phyloP scores from a whole-genome alignment of 1,140 invertebrate genomes.

The Aphis gossypii region DNA sequence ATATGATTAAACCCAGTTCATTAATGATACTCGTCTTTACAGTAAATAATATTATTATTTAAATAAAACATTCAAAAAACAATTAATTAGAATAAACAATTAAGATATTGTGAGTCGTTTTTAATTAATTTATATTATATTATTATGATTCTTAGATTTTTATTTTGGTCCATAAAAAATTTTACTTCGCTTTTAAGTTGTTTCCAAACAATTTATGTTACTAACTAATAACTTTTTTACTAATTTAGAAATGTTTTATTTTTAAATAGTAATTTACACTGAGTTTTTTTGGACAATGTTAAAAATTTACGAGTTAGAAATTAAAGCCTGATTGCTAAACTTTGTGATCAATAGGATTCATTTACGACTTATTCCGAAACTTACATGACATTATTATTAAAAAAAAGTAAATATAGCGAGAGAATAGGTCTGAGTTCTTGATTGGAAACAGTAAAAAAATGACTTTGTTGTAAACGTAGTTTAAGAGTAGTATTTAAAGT shows the following conservation, averaged over 20 bases:
- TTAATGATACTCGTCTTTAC: background rate
- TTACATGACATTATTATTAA: background rate
- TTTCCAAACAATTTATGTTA: slow-evolving; percentile 16
- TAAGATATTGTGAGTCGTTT: background rate
- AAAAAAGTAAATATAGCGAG: slow-evolving; percentile 16
- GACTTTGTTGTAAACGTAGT: background rate
- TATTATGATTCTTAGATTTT: background rate
- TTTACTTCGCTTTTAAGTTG: background rate
- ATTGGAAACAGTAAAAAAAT: slow-evolving; percentile 12
- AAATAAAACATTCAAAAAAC: background rate
- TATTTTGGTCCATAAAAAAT: background rate
- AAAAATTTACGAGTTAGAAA: slow-evolving; percentile 44
- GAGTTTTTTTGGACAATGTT: background rate
- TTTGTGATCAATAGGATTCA: slow-evolving; percentile 43
- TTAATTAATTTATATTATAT: background rate
- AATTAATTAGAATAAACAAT: background rate
- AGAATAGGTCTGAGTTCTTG: background rate
- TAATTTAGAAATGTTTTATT: background rate
- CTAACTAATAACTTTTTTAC: background rate
- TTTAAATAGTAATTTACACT: background rate
- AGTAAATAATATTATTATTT: background rate
- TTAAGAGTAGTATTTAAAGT: background rate
- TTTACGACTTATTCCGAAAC: background rate
- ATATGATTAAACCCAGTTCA: background rate
- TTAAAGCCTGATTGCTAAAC: slow-evolving; percentile 27